Base-by-base conservation (phyloP, 2,113 vertebrate species). In the Corythoichthys haematopterus region DNA sequence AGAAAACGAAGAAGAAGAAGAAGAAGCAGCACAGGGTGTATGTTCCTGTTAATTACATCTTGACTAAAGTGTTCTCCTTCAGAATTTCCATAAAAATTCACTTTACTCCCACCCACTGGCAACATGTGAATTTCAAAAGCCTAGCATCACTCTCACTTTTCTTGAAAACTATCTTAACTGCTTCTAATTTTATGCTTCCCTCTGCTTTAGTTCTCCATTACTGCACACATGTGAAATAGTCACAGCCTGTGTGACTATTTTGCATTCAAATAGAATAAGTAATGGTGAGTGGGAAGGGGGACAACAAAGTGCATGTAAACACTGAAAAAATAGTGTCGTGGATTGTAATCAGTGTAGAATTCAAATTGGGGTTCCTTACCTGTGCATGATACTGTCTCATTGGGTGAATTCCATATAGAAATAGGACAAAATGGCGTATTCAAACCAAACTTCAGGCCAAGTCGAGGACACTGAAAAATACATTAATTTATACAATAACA, bases 141-240 rank as follows among this genome's bases (percentile, higher is more conserved):
- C 65, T 56, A 75, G 76, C 74, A 65, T 74, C 75, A 74, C 66
- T 70, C 63, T 61, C 71, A 66, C 47, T 77, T 66, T 83, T 82
- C 72, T 73, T 88, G 88, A 83, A 88, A 83, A 85, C 64, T 77
- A 71, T 86, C 79, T 85, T 79, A 82, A 81, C 76, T 77, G 68
- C 53, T 55, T 87, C 80, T 90, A 90, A 88, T 90, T 90, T 85
- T 78, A 90, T 85, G 86, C 87, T 86, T 83, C 80, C 64, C 77
- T 86, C 80, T 84, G 66, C 80, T 80, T 75, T 79, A 76, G 78
- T 79, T 75, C 16, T 58, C 71, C 82, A 72, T 67, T 47, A 28
- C 48, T 14, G 46, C 62, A 35, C 47, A 48, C 58, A 48, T 3
- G 16, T 3, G 4, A 64, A 16, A 51, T 36, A 4, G 28, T 6